Evolutionary conservation across 2,888 invertebrate species (phyloP).

Genomic region (Euspilapteryx auroguttella): DNA sequence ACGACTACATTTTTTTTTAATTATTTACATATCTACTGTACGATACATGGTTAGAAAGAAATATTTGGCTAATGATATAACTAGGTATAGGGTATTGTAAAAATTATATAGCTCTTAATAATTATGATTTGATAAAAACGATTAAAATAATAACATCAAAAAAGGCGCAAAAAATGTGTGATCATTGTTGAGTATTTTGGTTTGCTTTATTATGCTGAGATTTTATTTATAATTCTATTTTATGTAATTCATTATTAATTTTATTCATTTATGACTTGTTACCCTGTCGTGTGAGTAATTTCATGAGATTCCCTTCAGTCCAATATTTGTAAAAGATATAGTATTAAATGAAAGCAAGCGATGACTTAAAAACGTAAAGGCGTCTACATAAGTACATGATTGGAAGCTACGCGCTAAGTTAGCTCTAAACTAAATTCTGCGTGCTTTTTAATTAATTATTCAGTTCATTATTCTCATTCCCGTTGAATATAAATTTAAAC

Average conservation of each 20-base stretch:
- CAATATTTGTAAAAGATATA: constrained; percentile 13
- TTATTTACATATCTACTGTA: no score
- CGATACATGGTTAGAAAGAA: constrained; percentile 28
- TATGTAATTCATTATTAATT: constrained; percentile 12
- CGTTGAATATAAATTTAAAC: no score
- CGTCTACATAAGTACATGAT: no score
- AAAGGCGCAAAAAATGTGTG: no score
- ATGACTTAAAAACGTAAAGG: no score
- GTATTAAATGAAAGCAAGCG: no score
- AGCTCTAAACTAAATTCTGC: no score
- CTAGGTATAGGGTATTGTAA: constrained; percentile 19
- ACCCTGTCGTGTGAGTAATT: constrained; percentile 43
- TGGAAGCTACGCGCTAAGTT: no score
- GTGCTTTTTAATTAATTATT: no score
- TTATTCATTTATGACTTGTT: constrained; percentile 31
- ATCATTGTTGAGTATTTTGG: constrained; percentile 45
- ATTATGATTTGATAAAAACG: constrained; percentile 15
- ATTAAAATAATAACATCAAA: constrained; percentile 24
- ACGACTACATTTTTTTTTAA: no score
- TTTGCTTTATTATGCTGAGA: constrained; percentile 33
- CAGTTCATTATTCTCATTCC: no score
- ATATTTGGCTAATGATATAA: constrained; percentile 56
- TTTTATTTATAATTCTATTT: constrained; percentile 12
- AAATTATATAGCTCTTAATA: constrained; percentile 14
- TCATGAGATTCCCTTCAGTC: constrained; percentile 35